Conservation (phyloP, 2,113 vertebrate species). For the Ochotona curzoniae region DNA sequence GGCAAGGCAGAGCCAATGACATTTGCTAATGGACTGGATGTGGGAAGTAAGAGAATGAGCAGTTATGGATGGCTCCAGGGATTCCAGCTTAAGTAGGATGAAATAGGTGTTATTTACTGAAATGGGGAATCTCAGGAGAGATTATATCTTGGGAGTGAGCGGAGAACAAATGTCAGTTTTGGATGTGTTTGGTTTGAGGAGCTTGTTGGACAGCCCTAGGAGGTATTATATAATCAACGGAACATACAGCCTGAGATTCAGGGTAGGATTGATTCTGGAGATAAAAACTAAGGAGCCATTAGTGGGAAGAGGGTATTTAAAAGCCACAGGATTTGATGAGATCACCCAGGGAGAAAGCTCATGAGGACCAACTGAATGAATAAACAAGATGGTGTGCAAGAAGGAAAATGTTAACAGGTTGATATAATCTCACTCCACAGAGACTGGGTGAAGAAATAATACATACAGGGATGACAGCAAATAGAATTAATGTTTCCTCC, state of each 20-base stretch:
- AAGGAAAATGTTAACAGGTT: slow-evolving; percentile 50
- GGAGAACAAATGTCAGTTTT: neutral
- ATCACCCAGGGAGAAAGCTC: slow-evolving; percentile 17
- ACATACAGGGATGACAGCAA: neutral
- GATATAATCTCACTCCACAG: slow-evolving; percentile 72
- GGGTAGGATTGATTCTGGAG: neutral
- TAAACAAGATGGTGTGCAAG: slow-evolving; percentile 56
- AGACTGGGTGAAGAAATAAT: neutral
- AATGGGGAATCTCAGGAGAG: neutral
- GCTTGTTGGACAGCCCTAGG: neutral
- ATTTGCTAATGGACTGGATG: neutral
- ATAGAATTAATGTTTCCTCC: slow-evolving; percentile 67
- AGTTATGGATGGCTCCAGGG: slow-evolving; percentile 12
- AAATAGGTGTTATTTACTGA: neutral
- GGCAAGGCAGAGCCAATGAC: neutral
- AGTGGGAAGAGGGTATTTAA: slow-evolving; percentile 31
- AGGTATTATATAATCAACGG: neutral
- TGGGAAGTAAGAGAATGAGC: neutral
- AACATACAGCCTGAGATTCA: neutral
- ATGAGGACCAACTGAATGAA: slow-evolving; percentile 46
- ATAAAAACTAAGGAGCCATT: slow-evolving; percentile 35
- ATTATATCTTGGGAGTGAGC: neutral
- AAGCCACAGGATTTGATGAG: slow-evolving; percentile 50
- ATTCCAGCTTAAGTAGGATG: neutral
- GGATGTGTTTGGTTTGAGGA: neutral